phyloP scores from a whole-genome alignment of 2,113 vertebrate species.

The Tragelaphus scriptus region DNA sequence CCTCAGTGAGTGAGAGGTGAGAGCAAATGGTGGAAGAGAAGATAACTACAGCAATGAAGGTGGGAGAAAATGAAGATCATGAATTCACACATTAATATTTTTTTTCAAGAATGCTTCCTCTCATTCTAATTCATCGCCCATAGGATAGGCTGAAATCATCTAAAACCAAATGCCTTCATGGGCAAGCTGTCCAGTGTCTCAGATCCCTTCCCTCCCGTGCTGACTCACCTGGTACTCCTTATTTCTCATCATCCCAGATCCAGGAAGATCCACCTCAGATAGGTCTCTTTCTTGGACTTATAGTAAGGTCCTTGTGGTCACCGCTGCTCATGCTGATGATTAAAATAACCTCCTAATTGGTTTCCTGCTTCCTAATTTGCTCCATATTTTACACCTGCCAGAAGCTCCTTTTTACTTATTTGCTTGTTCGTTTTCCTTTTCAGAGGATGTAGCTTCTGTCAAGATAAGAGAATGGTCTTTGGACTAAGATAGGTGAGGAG shows the following conservation, averaged over 20 bases:
- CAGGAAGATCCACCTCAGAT: not conserved
- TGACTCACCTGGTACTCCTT: rapidly evolving
- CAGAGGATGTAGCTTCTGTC: not conserved
- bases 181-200: not conserved
- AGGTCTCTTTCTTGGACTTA: not conserved
- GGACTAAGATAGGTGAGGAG: not conserved
- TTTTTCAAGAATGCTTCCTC: not conserved
- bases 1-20: not conserved
- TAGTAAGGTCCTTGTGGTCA: not conserved
- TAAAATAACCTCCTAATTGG: not conserved
- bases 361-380: not conserved
- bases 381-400: not conserved
- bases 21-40: not conserved
- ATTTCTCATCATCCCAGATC: not conserved
- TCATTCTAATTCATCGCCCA: not conserved
- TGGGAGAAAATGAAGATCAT: not conserved
- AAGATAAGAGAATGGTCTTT: not conserved
- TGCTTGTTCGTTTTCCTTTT: not conserved
- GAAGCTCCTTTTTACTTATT: not conserved
- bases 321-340: not conserved
- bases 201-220: not conserved
- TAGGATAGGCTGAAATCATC: not conserved
- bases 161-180: not conserved
- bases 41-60: not conserved
- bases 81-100: too few relatives aligned